These are phyloP conservation scores for Amazona finschi DNA, from an alignment of 2,797 vertebrate species.

Conservation along the genomic window DNA sequence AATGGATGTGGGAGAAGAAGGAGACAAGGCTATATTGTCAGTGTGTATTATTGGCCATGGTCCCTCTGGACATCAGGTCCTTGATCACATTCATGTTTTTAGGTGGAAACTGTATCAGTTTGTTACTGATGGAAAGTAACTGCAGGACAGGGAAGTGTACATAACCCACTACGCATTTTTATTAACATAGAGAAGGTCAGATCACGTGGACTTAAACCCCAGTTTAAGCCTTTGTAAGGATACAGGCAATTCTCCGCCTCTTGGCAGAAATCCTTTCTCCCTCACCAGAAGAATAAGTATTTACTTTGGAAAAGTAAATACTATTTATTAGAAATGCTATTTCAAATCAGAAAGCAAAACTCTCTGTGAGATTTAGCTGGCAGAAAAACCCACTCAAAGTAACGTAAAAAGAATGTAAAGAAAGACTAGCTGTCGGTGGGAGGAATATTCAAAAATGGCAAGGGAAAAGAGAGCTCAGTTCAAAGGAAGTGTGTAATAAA, in stretches of 20 bases:
- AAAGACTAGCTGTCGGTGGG: conserved; percentile 12
- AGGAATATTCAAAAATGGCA: conserved; percentile 9
- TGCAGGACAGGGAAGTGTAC: accelerated
- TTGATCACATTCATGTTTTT: neutral
- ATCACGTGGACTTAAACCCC: neutral
- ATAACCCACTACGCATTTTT: neutral
- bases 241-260: neutral
- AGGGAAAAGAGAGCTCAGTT: neutral
- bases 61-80: neutral
- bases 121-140: neutral
- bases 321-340: neutral
- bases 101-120: neutral
- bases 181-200: neutral
- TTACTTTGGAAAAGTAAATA: neutral
- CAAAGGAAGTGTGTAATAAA: neutral
- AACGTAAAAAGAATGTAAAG: conserved; percentile 19
- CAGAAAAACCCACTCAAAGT: neutral
- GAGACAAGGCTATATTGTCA: neutral
- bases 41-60: accelerated
- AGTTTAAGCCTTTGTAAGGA: neutral
- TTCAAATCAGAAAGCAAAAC: conserved; percentile 13
- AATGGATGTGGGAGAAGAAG: neutral
- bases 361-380: neutral
- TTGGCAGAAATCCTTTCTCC: neutral
- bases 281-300: neutral